Evolutionary conservation across 2,113 vertebrate genomes (phyloP), one percentile per base, ranked within the genome.

Genomic region (Ranitomeya variabilis): DNA sequence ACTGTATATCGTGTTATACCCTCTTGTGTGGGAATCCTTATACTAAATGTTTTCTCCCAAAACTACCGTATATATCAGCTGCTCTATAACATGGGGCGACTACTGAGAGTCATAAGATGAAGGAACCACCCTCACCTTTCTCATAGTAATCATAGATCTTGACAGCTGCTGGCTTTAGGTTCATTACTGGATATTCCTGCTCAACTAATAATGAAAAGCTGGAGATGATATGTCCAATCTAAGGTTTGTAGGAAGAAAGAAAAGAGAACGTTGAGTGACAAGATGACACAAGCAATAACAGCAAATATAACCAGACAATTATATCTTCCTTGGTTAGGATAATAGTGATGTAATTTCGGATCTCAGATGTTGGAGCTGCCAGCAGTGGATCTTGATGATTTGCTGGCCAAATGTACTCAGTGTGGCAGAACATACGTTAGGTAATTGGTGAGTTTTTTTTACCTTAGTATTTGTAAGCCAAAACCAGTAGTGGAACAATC

Each of bases 81-180:
- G 37, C 37, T 45, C 37, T 45, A 5, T 45, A 45, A 45, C 3
- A 45, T 45, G 37, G 26, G 26, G 31, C 37, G 14, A 16, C 69
- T 6, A 73, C 12, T 73, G 6, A 16, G 67, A 71, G 11, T 67
- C 9, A 67, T 67, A 4, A 15, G n/a, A 26, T 69, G 11, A 60
- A 26, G 12, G n/a, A 57, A 11, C 19, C 9, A 7, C 26, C 45
- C 91, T 91, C 77, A 90, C 93, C 92, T 0, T 85, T 92, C 86
- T 93, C 90, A 0, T 92, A 93, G 90, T 92, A 93, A 90, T 92
- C 91, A 0, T 91, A 93, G 14, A 93, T 51, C 0, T 80, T 90
- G 67, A 91, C 86, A 0, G 90, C 91, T 77, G 91, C 92, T 0
- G 87, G 79, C 54, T 92, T 91, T 2, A 91, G 90, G 86, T 92